Evolutionary conservation across 2,888 invertebrate genomes (phyloP).

Genomic region (Strigamia transsilvanica): DNA sequence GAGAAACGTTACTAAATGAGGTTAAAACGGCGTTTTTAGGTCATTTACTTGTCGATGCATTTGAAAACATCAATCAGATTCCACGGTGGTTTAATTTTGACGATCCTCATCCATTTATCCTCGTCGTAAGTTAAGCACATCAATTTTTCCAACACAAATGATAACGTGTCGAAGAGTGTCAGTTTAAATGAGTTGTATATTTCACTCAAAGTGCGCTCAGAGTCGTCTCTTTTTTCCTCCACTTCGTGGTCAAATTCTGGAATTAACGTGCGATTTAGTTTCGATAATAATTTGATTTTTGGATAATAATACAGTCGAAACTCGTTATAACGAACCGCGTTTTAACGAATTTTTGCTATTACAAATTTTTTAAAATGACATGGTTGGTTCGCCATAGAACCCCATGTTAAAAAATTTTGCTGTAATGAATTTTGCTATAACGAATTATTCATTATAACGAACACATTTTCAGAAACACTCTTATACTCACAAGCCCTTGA

Average conservation of each 20-base stretch:
- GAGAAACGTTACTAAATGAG: not conserved
- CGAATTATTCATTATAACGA: no score
- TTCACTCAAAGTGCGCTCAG: not conserved
- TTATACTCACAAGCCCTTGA: no score
- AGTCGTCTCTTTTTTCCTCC: not conserved
- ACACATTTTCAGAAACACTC: no score
- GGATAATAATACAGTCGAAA: no score
- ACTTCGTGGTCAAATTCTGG: not conserved
- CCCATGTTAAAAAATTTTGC: no score
- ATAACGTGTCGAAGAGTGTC: not conserved
- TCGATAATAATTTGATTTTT: no score
- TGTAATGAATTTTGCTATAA: no score
- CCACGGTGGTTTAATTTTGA: constrained; percentile 64
- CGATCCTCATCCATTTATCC: constrained; percentile 61
- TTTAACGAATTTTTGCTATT: no score
- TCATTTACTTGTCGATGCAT: constrained; percentile 61
- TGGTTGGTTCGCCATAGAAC: no score
- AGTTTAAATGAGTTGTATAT: constrained; percentile 20
- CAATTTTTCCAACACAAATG: not conserved
- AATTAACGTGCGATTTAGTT: no score
- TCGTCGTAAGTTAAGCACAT: not conserved
- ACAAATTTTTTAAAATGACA: no score
- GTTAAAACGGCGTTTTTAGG: not conserved
- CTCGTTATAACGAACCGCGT: no score
- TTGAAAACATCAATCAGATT: constrained; percentile 60